A percentile compares a stretch with the other conserved stretches of the same genome.
Conservation (phyloP, 2,888 invertebrate species). For the Coelopa pilipes region DNA sequence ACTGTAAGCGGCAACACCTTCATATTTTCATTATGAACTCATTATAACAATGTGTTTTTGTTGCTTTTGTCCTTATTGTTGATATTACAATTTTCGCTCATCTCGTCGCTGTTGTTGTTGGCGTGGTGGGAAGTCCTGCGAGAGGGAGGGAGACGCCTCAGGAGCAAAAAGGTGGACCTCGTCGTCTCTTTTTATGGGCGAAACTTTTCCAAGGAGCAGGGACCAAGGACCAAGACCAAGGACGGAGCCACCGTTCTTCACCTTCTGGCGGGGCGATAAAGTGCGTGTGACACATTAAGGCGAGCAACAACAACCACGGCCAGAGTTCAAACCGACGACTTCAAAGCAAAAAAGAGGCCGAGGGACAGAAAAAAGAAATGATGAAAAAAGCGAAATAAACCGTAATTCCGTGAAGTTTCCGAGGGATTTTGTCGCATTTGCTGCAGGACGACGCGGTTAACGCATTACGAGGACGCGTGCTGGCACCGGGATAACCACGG, state of each 20-base stretch:
- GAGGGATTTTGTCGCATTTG: conserved; percentile 51
- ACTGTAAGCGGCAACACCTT: conserved; percentile 57
- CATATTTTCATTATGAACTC: conserved; percentile 64
- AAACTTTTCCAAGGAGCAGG: no score
- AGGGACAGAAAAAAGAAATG: conserved; percentile 45
- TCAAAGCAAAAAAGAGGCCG: conserved; percentile 54
- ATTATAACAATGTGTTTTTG: conserved; percentile 42
- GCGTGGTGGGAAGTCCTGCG: no score
- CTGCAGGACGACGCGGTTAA: conserved; percentile 42
- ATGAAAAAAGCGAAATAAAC: conserved; percentile 39
- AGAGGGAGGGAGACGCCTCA: no score
- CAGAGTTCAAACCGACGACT: conserved; percentile 37
- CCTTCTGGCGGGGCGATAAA: conserved; percentile 52
- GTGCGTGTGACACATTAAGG: conserved; percentile 64
- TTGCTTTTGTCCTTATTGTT: background rate
- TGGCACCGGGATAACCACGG: background rate
- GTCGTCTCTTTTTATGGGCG: no score
- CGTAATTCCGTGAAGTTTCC: conserved; percentile 58
- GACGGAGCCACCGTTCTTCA: conserved; percentile 16
- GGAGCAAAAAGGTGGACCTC: no score
- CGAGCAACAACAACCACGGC: conserved; percentile 20
- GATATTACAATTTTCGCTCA: conserved; percentile 20
- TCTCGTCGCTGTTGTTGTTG: no score
- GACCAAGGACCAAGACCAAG: no score
- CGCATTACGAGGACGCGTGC: conserved; percentile 12